phyloP scores from a whole-genome alignment of 2,797 vertebrate species.

The Enteromius thamalakanensis region DNA sequence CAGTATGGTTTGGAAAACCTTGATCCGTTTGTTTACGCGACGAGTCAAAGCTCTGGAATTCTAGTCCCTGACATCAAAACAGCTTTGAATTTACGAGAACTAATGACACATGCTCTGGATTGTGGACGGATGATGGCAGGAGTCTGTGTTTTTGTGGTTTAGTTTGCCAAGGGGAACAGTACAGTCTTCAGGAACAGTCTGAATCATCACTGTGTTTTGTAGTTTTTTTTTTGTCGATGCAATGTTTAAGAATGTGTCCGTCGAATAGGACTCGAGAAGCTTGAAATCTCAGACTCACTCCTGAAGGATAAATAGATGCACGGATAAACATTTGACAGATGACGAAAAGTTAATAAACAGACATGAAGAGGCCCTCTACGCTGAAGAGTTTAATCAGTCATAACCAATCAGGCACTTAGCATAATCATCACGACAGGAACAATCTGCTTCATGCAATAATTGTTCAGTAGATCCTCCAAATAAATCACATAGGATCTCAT shows the following conservation, averaged over 20 bases:
- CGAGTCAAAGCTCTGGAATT: conserved; percentile 18
- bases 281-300: background rate
- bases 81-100: conserved; percentile 23
- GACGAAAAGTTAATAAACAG: conserved; percentile 13
- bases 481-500: conserved; percentile 19
- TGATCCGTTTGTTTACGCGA: background rate
- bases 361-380: background rate
- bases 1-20: background rate
- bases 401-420: background rate
- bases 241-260: no score
- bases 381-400: background rate
- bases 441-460: conserved; percentile 4
- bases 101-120: conserved; percentile 35
- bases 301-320: conserved; percentile 6
- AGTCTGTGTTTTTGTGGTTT: conserved; percentile 26
- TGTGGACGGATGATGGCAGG: conserved; percentile 6
- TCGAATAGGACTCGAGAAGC: background rate
- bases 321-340: conserved; percentile 24
- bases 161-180: background rate
- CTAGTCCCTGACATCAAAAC: conserved; percentile 16
- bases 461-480: background rate
- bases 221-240: no score
- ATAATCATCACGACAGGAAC: background rate
- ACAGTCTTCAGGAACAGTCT: background rate
- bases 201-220: background rate